Percentiles rank a stretch among this genome's conserved stretches.
These are phyloP conservation scores for Trichonephila clavipes DNA, from an alignment of 1,140 invertebrate genomes.

Conservation along the genomic window DNA sequence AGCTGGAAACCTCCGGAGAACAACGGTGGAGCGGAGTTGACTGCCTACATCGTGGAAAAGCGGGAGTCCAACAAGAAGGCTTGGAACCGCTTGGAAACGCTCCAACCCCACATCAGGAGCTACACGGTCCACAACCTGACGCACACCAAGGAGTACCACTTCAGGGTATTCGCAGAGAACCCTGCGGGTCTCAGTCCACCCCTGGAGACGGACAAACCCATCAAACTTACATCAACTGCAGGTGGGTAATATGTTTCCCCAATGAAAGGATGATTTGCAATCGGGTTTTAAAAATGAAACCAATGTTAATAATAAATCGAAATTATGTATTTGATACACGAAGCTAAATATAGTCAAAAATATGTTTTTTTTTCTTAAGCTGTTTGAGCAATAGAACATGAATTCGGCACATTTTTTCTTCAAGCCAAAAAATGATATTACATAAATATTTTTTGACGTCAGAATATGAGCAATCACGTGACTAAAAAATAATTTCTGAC, in stretches of 20 bases:
- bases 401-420: no score
- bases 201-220: conserved; percentile 87
- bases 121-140: conserved; percentile 93
- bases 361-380: no score
- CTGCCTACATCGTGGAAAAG: conserved; percentile 95
- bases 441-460: no score
- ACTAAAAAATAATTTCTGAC: no score
- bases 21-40: conserved; percentile 92
- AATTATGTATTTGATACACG: no score
- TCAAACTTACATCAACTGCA: conserved; percentile 95
- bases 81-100: conserved; percentile 94
- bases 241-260: conserved; percentile 83
- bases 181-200: conserved; percentile 90
- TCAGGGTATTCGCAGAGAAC: conserved; percentile 96
- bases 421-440: no score
- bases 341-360: no score
- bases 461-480: no score
- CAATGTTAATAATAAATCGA: no score
- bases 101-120: conserved; percentile 88
- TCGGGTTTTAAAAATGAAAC: no score
- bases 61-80: conserved; percentile 86
- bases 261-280: no score
- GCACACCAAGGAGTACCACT: conserved; percentile 93
- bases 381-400: no score
- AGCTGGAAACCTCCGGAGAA: conserved; percentile 91